These are phyloP conservation scores for Caenorhabditis uteleia DNA, from an alignment of 2,888 invertebrate genomes.

Conservation along the genomic window DNA sequence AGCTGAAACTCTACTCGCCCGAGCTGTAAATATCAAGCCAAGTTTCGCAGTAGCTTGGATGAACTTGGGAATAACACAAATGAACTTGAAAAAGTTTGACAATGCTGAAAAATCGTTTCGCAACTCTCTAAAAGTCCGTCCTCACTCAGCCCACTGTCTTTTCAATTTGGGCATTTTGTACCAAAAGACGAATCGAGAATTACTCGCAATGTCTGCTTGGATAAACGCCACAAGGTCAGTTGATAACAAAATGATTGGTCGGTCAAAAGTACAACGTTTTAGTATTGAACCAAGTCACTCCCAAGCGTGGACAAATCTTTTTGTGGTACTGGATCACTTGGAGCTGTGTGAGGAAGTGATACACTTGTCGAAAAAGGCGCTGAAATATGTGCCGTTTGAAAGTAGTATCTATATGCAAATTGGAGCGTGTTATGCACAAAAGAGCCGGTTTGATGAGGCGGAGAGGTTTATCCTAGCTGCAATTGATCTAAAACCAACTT, in stretches of 20 bases:
- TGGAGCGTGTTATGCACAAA: constrained; percentile 87
- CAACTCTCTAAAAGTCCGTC: constrained; percentile 80
- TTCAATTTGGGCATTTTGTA: constrained; percentile 95
- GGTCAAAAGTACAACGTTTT: constrained; percentile 5
- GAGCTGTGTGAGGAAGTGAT: constrained; percentile 79
- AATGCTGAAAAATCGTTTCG: constrained; percentile 83
- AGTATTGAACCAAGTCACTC: constrained; percentile 78
- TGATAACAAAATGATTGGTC: not conserved
- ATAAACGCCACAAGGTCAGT: constrained; percentile 79
- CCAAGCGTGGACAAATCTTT: constrained; percentile 89
- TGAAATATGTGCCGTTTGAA: constrained; percentile 79
- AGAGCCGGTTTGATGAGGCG: constrained; percentile 80
- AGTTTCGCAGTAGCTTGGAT: constrained; percentile 97
- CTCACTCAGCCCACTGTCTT: constrained; percentile 86
- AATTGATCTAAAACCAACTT: constrained; percentile 76
- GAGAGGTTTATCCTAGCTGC: constrained; percentile 83
- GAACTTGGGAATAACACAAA: constrained; percentile 92
- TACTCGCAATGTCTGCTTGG: constrained; percentile 83
- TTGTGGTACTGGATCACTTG: constrained; percentile 76
- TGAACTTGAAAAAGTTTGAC: constrained; percentile 73
- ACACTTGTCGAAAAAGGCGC: constrained; percentile 78
- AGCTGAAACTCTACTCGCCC: constrained; percentile 32
- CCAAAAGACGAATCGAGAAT: constrained; percentile 79
- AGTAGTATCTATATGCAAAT: constrained; percentile 84
- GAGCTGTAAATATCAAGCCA: constrained; percentile 71